A percentile compares a stretch with the other conserved stretches of the same genome.
phyloP scores from a whole-genome alignment of 2,888 invertebrate genomes.

The Sisyra nigra region DNA sequence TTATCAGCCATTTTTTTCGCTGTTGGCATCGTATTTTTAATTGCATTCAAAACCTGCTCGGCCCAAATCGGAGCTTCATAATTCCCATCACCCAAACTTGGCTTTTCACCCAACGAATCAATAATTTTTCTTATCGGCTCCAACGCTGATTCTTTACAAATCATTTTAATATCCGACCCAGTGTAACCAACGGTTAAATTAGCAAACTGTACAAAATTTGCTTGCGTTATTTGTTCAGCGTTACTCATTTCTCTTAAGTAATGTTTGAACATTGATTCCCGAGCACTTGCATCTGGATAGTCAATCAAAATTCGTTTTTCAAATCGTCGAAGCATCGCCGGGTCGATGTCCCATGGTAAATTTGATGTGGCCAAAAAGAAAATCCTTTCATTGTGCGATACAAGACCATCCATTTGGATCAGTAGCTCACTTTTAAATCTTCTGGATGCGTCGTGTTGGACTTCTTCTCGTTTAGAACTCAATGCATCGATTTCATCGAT shows the following conservation, averaged over 20 bases:
- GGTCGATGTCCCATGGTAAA: slow-evolving; percentile 84
- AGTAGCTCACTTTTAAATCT: slow-evolving; percentile 81
- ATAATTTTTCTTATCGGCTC: slow-evolving; percentile 34
- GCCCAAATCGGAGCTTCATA: slow-evolving; percentile 18
- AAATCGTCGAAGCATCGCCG: slow-evolving; percentile 71
- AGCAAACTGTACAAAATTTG: slow-evolving; percentile 32
- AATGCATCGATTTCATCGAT: slow-evolving; percentile 85
- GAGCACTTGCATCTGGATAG: slow-evolving; percentile 49
- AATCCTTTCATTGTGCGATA: slow-evolving; percentile 43
- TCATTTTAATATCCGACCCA: slow-evolving; percentile 72
- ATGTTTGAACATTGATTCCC: slow-evolving; percentile 50
- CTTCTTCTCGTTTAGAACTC: slow-evolving; percentile 45
- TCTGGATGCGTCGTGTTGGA: slow-evolving; percentile 74
- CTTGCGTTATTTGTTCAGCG: slow-evolving; percentile 28
- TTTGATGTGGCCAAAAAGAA: slow-evolving; percentile 80
- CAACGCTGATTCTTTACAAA: slow-evolving; percentile 85
- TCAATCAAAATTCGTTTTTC: slow-evolving; percentile 76
- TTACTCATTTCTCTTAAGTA: slow-evolving; percentile 35
- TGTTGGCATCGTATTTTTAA: slow-evolving; percentile 39
- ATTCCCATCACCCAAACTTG: slow-evolving; percentile 10
- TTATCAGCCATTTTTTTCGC: slow-evolving; percentile 35
- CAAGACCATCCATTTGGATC: slow-evolving; percentile 67
- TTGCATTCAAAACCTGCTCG: slow-evolving; percentile 32
- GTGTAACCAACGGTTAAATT: slow-evolving; percentile 58
- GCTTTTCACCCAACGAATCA: slow-evolving; percentile 3